These are phyloP conservation scores for Anastrepha ludens DNA, from an alignment of 1,140 invertebrate species.

Conservation along the genomic window DNA sequence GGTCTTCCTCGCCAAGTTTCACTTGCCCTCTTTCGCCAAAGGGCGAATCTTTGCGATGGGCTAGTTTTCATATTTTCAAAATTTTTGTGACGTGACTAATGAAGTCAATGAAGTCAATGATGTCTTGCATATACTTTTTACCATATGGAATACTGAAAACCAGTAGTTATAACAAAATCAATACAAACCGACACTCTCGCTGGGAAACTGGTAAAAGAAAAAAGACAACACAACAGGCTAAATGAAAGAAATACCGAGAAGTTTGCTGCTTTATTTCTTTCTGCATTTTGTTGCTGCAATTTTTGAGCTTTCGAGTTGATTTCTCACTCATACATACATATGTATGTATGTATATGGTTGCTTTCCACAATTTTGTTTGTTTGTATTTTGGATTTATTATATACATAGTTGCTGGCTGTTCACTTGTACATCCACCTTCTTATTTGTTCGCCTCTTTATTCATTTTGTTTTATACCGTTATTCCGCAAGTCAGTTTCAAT, in stretches of 20 bases:
- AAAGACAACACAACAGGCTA: background rate
- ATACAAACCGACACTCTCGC: background rate
- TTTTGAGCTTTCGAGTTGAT: background rate
- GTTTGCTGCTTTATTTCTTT: background rate
- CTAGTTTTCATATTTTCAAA: no score
- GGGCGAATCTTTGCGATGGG: no score
- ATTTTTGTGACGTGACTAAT: no score
- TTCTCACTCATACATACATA: background rate
- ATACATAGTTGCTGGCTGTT: background rate
- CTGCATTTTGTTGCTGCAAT: background rate
- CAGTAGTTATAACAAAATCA: background rate
- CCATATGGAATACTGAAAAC: background rate
- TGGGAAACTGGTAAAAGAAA: background rate
- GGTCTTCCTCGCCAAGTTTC: no score
- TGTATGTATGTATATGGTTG: background rate
- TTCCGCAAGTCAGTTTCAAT: slow-evolving; percentile 15
- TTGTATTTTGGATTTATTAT: background rate
- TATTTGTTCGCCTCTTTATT: background rate
- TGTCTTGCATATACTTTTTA: background rate
- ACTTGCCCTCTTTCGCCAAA: no score
- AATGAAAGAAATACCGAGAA: background rate
- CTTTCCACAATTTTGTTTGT: background rate
- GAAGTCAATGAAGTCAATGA: no score
- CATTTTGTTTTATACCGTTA: background rate
- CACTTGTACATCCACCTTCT: background rate